These are phyloP conservation scores for Orthosia incerta DNA, from an alignment of 2,888 invertebrate species.

Conservation along the genomic window DNA sequence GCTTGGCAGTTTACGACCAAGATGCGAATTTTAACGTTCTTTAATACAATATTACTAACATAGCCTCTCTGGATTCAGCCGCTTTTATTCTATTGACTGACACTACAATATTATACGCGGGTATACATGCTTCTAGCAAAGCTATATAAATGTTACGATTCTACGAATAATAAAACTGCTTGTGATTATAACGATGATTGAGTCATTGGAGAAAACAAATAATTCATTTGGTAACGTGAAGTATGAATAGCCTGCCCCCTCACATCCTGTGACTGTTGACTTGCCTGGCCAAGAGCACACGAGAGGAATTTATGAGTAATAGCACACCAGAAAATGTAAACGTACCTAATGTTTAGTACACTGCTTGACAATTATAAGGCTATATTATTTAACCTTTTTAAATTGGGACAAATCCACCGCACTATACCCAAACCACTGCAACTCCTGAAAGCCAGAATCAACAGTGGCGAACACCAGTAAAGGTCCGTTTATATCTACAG, in stretches of 20 bases:
- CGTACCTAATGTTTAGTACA: background rate
- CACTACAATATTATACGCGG: no score
- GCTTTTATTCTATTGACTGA: no score
- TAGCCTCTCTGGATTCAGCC: no score
- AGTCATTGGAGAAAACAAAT: conserved; percentile 25
- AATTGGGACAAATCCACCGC: no score
- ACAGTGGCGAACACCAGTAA: no score
- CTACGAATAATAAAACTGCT: conserved; percentile 6
- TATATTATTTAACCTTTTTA: no score
- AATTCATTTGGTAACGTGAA: background rate
- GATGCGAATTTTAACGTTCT: no score
- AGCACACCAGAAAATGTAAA: background rate
- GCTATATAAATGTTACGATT: background rate
- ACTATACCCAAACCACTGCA: no score
- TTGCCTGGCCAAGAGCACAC: background rate
- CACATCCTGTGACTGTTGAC: conserved; percentile 25
- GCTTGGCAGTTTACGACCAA: no score
- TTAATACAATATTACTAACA: no score
- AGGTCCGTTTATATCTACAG: no score
- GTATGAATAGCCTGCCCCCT: background rate
- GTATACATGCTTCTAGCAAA: background rate
- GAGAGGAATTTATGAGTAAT: conserved; percentile 3
- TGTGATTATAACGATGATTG: conserved; percentile 9
- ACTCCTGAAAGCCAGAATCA: no score
- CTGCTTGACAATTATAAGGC: background rate